A percentile compares a stretch with the other conserved stretches of the same genome.
Conservation (phyloP, 2,113 vertebrate species). For the Chaenogobius annularis region DNA sequence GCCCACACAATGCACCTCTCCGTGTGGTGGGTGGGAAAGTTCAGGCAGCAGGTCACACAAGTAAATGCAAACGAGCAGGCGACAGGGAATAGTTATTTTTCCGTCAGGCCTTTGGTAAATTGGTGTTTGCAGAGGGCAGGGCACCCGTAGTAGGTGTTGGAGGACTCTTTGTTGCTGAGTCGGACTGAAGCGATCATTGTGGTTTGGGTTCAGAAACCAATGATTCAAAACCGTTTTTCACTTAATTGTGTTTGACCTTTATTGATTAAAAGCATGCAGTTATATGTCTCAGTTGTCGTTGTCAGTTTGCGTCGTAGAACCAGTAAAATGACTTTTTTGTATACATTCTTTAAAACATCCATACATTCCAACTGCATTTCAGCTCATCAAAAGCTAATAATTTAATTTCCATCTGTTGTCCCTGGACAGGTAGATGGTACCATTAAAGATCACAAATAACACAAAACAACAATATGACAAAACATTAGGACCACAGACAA, state of each 20-base stretch:
- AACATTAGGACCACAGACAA: too few relatives aligned
- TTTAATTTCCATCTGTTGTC: too few relatives aligned
- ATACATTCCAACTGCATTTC: not conserved
- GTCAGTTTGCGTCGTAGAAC: not conserved
- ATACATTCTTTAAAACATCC: too few relatives aligned
- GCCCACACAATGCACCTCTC: conserved; percentile 38
- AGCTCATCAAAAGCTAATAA: not conserved
- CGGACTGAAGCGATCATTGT: not conserved
- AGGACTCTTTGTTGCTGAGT: not conserved
- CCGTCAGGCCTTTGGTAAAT: conserved; percentile 29
- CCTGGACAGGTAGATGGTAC: too few relatives aligned
- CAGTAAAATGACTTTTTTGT: not conserved
- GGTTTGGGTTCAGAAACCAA: not conserved
- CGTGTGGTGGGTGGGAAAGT: conserved; percentile 25
- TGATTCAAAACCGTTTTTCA: not conserved
- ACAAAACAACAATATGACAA: too few relatives aligned
- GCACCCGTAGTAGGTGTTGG: not conserved
- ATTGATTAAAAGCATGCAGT: too few relatives aligned
- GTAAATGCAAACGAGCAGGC: conserved; percentile 24
- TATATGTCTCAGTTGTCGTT: too few relatives aligned
- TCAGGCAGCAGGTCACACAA: conserved; percentile 52
- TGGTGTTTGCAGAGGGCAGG: conserved; percentile 28
- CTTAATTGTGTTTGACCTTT: not conserved
- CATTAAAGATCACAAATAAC: too few relatives aligned
- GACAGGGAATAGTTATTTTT: conserved; percentile 29